Evolutionary conservation across 1,140 invertebrate genomes (phyloP).

Genomic region (Stenopsyche tienmushanensis): DNA sequence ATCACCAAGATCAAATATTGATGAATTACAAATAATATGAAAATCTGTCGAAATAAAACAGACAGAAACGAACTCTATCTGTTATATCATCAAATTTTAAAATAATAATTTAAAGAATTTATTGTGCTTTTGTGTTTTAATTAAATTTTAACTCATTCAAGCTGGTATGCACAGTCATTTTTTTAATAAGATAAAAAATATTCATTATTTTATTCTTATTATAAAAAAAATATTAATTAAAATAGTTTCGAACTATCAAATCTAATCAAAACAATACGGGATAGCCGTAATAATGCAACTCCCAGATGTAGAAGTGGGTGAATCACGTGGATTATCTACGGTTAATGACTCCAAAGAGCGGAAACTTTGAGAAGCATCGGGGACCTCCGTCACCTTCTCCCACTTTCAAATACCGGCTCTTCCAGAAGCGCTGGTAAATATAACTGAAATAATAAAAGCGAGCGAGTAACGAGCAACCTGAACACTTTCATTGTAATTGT

Average conservation of each 20-base stretch:
- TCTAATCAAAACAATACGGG: background rate
- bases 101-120: no score
- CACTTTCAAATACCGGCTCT: slow-evolving; percentile 17
- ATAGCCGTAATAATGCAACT: background rate
- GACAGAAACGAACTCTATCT: no score
- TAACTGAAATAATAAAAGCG: slow-evolving; percentile 24
- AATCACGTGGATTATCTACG: background rate
- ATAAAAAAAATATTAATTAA: no score
- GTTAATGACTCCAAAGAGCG: background rate
- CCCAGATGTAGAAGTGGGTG: no score
- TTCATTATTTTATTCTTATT: no score
- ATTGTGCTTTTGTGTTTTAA: no score
- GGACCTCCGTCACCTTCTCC: background rate
- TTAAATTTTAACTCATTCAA: no score
- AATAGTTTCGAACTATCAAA: background rate
- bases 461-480: background rate
- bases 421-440: slow-evolving; percentile 19
- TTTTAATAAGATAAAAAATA: background rate
- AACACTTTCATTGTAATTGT: slow-evolving; percentile 31
- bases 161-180: no score
- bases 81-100: no score
- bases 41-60: no score
- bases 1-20: no score
- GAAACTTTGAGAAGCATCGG: slow-evolving; percentile 1
- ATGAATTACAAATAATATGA: no score